phyloP scores from a whole-genome alignment of 2,888 invertebrate genomes.

The Cryptops parisi region DNA sequence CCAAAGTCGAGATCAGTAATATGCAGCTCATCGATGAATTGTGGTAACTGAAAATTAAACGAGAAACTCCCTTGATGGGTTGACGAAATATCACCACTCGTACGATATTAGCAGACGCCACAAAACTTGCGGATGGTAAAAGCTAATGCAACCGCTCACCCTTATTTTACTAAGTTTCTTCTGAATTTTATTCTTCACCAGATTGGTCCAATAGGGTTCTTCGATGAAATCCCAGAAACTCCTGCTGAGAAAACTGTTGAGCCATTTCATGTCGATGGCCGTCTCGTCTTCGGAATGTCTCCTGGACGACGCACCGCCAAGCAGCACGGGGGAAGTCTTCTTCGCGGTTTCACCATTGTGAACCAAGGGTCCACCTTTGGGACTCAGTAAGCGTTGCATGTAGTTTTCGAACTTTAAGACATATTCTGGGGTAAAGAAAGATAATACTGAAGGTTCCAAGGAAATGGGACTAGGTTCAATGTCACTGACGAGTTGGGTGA shows the following conservation, averaged over 20 bases:
- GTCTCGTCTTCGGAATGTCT: neutral
- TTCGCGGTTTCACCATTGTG: too few relatives aligned
- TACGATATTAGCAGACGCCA: too few relatives aligned
- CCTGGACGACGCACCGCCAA: neutral
- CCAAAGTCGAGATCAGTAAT: slow-evolving; percentile 62
- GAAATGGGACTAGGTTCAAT: neutral
- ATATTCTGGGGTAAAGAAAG: too few relatives aligned
- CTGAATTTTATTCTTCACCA: slow-evolving; percentile 64
- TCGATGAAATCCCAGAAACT: slow-evolving; percentile 68
- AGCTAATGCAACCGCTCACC: too few relatives aligned
- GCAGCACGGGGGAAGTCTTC: too few relatives aligned
- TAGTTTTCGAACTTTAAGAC: neutral
- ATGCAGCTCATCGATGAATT: slow-evolving; percentile 69
- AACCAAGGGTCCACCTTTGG: neutral
- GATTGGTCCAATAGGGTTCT: slow-evolving; percentile 49
- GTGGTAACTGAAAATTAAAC: slow-evolving; percentile 45
- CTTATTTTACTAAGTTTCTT: slow-evolving; percentile 72
- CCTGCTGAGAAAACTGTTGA: slow-evolving; percentile 63
- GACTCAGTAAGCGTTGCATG: neutral
- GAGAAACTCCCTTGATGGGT: too few relatives aligned
- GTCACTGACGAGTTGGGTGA: neutral
- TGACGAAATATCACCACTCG: too few relatives aligned
- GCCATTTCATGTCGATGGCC: slow-evolving; percentile 41
- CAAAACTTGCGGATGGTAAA: too few relatives aligned
- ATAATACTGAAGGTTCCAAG: too few relatives aligned